Conservation (phyloP, 2,797 vertebrate genomes). For the Sebastes steindachneri region DNA sequence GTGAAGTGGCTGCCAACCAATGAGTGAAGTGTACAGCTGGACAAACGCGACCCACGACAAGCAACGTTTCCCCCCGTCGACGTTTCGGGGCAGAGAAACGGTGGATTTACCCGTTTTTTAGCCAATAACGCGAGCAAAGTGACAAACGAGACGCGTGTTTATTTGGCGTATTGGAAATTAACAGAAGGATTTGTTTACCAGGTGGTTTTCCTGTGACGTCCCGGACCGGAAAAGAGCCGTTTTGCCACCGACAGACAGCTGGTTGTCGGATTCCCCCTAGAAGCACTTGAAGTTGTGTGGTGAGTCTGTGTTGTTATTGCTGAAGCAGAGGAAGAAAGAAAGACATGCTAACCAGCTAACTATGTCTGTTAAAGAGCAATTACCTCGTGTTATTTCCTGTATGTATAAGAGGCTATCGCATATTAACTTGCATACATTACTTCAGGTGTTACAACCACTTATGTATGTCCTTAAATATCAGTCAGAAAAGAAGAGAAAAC, state of each 20-base stretch:
- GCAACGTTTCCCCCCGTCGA: constrained; percentile 16
- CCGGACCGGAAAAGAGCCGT: constrained; percentile 48
- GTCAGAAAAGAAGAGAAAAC: background rate
- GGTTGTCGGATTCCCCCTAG: constrained; percentile 49
- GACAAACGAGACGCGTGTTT: background rate
- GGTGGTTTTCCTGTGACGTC: constrained; percentile 25
- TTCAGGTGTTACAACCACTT: background rate
- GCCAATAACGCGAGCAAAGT: constrained; percentile 3
- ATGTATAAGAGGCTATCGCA: background rate
- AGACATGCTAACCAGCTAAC: background rate
- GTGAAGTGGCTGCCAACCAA: constrained; percentile 49
- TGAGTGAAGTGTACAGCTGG: constrained; percentile 49
- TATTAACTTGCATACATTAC: background rate
- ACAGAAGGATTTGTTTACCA: background rate
- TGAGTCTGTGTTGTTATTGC: constrained; percentile 46
- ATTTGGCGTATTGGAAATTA: background rate
- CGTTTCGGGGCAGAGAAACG: constrained; percentile 19
- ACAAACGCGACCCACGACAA: constrained; percentile 47
- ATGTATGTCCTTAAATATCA: background rate
- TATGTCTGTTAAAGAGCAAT: background rate
- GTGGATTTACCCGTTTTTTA: constrained; percentile 15
- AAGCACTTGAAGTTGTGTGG: constrained; percentile 67
- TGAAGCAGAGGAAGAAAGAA: background rate
- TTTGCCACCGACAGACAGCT: constrained; percentile 54
- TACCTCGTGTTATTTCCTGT: background rate